Conservation (phyloP, 2,888 invertebrate species). For the Hypselothyrea guttata region DNA sequence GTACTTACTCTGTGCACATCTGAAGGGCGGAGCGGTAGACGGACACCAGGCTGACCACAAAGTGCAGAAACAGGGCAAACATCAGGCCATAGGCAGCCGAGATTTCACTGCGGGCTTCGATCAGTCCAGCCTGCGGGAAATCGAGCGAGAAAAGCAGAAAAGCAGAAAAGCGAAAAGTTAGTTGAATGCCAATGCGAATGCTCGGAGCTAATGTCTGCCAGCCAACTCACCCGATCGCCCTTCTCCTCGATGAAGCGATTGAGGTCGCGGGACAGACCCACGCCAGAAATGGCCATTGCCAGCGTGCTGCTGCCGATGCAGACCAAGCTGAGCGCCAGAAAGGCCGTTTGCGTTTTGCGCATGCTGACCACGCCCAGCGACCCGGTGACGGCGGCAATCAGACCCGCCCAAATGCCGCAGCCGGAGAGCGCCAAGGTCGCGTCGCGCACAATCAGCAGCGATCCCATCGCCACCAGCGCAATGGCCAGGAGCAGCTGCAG, state of each 20-base stretch:
- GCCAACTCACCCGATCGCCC: slow-evolving; percentile 54
- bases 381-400: slow-evolving; percentile 81
- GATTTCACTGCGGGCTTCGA: slow-evolving; percentile 78
- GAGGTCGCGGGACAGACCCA: slow-evolving; percentile 81
- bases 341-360: slow-evolving; percentile 81
- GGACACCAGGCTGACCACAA: slow-evolving; percentile 81
- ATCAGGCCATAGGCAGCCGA: slow-evolving; percentile 81
- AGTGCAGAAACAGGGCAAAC: slow-evolving; percentile 80
- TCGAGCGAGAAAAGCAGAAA: too few species aligned
- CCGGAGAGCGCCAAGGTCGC: slow-evolving; percentile 80
- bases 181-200: too few species aligned
- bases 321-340: slow-evolving; percentile 81
- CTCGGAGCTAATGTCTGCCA: not conserved
- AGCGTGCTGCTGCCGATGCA: slow-evolving; percentile 82
- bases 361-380: slow-evolving; percentile 82
- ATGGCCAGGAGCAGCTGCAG: slow-evolving; percentile 80
- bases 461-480: slow-evolving; percentile 80
- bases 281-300: slow-evolving; percentile 81
- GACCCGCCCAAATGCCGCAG: slow-evolving; percentile 81
- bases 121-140: slow-evolving; percentile 67
- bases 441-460: slow-evolving; percentile 80
- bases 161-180: slow-evolving; percentile 14
- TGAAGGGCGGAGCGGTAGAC: slow-evolving; percentile 81
- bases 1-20: slow-evolving; percentile 81
- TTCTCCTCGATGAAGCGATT: slow-evolving; percentile 77